phyloP scores from a whole-genome alignment of 2,113 vertebrate genomes.

The Acanthisitta chloris region DNA sequence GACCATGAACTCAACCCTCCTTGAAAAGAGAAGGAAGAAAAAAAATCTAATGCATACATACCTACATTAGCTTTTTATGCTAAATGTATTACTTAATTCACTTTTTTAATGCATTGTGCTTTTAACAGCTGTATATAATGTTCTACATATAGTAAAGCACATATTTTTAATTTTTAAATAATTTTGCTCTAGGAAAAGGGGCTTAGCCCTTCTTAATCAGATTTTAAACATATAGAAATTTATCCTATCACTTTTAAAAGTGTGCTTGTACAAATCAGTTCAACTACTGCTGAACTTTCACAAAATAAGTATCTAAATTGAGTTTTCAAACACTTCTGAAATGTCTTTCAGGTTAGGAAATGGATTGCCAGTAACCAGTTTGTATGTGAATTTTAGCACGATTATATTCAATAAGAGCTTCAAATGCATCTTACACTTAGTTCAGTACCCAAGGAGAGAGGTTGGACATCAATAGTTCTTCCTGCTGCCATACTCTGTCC shows the following conservation, averaged over 20 bases:
- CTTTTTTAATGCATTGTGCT: background rate
- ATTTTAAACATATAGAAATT: background rate
- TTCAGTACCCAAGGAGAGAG: background rate
- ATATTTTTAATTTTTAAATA: background rate
- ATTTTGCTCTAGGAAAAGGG: background rate
- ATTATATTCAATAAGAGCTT: background rate
- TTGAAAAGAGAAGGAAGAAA: background rate
- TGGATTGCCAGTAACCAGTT: background rate
- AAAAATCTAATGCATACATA: background rate
- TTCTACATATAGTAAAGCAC: background rate
- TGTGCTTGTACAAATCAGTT: background rate
- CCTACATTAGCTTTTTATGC: background rate
- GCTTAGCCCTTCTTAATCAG: background rate
- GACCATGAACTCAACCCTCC: background rate
- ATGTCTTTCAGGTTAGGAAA: background rate
- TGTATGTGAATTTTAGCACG: background rate
- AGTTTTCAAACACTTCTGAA: background rate
- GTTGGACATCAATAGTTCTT: background rate
- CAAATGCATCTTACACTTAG: background rate
- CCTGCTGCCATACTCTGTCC: no score
- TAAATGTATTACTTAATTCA: background rate
- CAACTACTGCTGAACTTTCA: background rate
- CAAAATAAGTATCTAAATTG: background rate
- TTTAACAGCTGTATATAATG: background rate
- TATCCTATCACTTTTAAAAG: background rate